phyloP scores from a whole-genome alignment of 2,888 invertebrate species.

The Phoenoteleia sp. region DNA sequence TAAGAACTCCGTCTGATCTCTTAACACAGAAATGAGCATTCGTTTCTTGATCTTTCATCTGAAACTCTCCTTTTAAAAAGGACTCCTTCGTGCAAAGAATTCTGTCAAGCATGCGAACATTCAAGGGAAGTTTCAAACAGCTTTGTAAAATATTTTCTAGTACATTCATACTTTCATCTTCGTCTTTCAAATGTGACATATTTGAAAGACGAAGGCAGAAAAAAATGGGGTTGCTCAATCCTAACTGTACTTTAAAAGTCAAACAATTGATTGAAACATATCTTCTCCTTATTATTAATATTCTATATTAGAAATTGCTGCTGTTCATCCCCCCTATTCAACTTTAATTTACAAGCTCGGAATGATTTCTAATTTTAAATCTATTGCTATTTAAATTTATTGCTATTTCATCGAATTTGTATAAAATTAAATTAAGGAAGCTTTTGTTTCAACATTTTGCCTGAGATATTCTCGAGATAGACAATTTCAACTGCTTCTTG shows the following conservation, averaged over 20 bases:
- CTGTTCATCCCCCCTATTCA: too few relatives aligned
- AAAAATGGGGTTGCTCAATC: too few relatives aligned
- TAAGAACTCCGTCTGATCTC: slow-evolving; percentile 32
- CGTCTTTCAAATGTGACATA: too few relatives aligned
- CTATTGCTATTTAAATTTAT: background rate
- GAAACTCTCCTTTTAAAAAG: slow-evolving; percentile 48
- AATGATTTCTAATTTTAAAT: too few relatives aligned
- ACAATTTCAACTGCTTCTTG: background rate
- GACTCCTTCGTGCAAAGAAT: slow-evolving; percentile 33
- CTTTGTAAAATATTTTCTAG: slow-evolving; percentile 34
- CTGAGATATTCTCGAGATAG: too few relatives aligned
- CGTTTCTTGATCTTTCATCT: slow-evolving; percentile 55
- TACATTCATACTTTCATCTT: too few relatives aligned
- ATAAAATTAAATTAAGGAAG: too few relatives aligned
- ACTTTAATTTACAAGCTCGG: too few relatives aligned
- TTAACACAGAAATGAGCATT: slow-evolving; percentile 43
- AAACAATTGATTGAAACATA: slow-evolving; percentile 44
- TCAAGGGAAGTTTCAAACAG: slow-evolving; percentile 43
- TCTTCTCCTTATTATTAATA: slow-evolving; percentile 15
- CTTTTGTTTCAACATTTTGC: too few relatives aligned
- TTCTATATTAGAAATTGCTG: background rate
- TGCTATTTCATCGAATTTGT: too few relatives aligned
- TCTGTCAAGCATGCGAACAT: slow-evolving; percentile 49
- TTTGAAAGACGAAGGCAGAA: too few relatives aligned
- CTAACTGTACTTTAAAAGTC: too few relatives aligned